Evolutionary conservation across 2,888 invertebrate species (phyloP), one percentile per base, ranked within the genome.

Genomic region (Camponotus fellah): DNA sequence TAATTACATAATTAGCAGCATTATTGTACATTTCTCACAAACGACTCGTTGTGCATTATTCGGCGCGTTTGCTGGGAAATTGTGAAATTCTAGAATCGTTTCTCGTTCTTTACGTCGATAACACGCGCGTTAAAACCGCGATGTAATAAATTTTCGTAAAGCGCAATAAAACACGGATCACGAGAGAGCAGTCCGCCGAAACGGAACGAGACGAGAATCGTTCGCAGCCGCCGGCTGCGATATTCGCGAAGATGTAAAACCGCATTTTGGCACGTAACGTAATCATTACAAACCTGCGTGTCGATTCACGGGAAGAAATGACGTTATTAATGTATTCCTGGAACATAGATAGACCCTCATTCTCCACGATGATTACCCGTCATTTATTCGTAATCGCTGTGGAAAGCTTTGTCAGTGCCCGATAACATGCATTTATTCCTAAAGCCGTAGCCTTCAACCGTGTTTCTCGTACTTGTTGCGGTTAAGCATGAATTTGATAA

Each of bases 271-370:
- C 93, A 93, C 93, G 93, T 93, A 92, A 90, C 83, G 85, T 88
- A 90, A 92, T 92, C 91, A 92, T 88, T 89, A 89, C 81, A 84
- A 88, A 83, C 84, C 76, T 14, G 79, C 86, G 85, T 84, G 88
- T 86, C 84, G 87, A 90, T 87, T 83, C 85, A 62, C 79, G 74
- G 86, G 86, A 85, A 90, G 89, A 86, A 90, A 91, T 91, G 89
- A 90, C 85, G 92, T 92, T 93, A 92, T 92, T 93, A 93, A 93
- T 92, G 92, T 92, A 92, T 93, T 93, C 93, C 90, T 89, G 86
- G 92, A 90, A 93, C 91, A 88, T 88, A 89, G 86, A 79, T 81
- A 86, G 88, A 91, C 90, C 90, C 75, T 91, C 92, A 89, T 92
- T 92, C 87, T 89, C 87, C n/a, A 40, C 86, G 82, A 82, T 92